Evolutionary conservation across 2,888 invertebrate species (phyloP).

Genomic region (Bhutanitis thaidina): DNA sequence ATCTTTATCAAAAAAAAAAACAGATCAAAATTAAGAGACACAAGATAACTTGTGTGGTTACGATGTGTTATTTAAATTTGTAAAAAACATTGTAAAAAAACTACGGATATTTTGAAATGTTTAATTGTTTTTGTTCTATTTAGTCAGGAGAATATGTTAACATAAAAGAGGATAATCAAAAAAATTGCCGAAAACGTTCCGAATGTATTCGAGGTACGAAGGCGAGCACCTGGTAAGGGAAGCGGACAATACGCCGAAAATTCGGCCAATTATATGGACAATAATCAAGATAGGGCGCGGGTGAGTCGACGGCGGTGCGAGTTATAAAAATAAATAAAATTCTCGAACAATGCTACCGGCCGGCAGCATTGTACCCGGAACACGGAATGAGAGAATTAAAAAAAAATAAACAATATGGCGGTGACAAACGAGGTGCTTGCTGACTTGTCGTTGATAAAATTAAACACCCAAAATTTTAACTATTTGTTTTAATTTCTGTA

Average conservation of each 20-base stretch:
- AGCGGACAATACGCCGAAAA: slow-evolving; percentile 59
- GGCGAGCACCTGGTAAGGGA: slow-evolving; percentile 35
- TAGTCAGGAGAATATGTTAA: no score
- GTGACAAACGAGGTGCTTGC: slow-evolving; percentile 25
- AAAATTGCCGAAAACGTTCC: neutral
- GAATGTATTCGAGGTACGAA: slow-evolving; percentile 13
- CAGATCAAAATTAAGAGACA: no score
- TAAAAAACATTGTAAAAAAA: no score
- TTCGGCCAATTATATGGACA: slow-evolving; percentile 72
- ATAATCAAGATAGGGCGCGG: slow-evolving; percentile 62
- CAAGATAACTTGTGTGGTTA: no score
- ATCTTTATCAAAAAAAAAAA: no score
- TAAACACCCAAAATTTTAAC: no score
- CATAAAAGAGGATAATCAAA: no score
- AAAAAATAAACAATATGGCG: slow-evolving; percentile 51
- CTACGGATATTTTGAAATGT: no score
- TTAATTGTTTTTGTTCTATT: no score
- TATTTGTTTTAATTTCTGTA: no score
- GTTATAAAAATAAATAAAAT: slow-evolving; percentile 58
- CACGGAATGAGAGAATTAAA: slow-evolving; percentile 39
- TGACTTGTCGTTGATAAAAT: neutral
- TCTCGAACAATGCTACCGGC: slow-evolving; percentile 39
- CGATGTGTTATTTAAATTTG: no score
- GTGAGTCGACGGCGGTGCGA: slow-evolving; percentile 40
- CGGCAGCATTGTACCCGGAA: slow-evolving; percentile 34